phyloP scores from a whole-genome alignment of 2,888 invertebrate genomes.

The Pristionchus japonicus region DNA sequence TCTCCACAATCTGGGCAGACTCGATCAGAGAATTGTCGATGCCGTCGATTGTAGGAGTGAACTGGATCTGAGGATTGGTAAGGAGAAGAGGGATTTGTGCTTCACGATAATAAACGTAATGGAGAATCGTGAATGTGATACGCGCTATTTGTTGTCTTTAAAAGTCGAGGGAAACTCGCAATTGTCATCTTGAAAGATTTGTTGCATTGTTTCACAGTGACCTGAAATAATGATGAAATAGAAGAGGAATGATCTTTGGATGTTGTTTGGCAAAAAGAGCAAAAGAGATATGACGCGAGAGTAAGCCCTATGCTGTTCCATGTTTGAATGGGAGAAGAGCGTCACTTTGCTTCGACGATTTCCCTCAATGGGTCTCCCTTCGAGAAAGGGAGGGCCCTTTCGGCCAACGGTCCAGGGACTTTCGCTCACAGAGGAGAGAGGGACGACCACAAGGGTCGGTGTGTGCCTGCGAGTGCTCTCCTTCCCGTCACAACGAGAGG shows the following conservation, averaged over 20 bases:
- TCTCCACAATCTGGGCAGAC: slow-evolving; percentile 84
- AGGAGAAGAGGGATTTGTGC: neutral
- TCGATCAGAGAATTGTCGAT: slow-evolving; percentile 84
- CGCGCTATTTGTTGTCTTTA: neutral
- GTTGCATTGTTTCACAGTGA: too few species aligned
- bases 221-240: too few species aligned
- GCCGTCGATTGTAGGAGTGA: slow-evolving; percentile 88
- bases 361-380: slow-evolving; percentile 57
- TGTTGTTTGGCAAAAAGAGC: neutral
- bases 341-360: slow-evolving; percentile 67
- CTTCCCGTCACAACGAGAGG: slow-evolving; percentile 58
- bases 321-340: slow-evolving; percentile 49
- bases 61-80: slow-evolving; percentile 90
- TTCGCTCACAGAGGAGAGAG: slow-evolving; percentile 62
- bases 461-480: slow-evolving; percentile 65
- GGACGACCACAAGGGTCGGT: slow-evolving; percentile 59
- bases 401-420: slow-evolving; percentile 67
- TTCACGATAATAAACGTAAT: too few species aligned
- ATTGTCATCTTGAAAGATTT: too few species aligned
- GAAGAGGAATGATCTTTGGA: too few species aligned
- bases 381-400: slow-evolving; percentile 60
- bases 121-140: neutral
- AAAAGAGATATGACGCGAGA: slow-evolving; percentile 49
- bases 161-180: too few species aligned
- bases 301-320: slow-evolving; percentile 68